Conservation (phyloP, 2,113 vertebrate species). For the Calyptomena viridis region DNA sequence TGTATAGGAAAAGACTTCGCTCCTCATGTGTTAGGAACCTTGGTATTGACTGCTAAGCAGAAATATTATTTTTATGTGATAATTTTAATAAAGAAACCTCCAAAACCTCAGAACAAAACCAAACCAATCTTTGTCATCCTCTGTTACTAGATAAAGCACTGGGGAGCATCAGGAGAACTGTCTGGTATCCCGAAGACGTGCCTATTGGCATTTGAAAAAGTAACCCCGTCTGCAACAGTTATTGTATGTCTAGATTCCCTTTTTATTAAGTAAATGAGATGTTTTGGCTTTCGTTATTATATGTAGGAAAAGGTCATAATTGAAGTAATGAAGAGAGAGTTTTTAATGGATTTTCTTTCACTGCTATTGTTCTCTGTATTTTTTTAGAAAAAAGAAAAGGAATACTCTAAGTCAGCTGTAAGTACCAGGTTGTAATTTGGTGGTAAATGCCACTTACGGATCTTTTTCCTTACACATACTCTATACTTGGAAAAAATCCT, state of each 20-base stretch:
- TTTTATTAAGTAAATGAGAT: not conserved
- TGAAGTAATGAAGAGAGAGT: not conserved
- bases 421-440: conserved; percentile 17
- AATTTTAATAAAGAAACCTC: not conserved
- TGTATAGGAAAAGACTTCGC: not conserved
- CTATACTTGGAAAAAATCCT: not conserved
- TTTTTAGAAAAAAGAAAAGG: not conserved
- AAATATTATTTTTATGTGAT: not conserved
- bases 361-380: not conserved
- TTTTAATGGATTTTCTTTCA: not conserved
- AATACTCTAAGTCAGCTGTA: not conserved
- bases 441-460: not conserved
- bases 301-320: not conserved
- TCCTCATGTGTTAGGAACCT: not conserved
- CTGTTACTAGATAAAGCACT: not conserved
- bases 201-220: not conserved
- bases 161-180: not conserved
- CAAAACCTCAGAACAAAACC: not conserved
- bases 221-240: not conserved
- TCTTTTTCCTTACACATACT: not conserved
- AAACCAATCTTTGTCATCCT: not conserved
- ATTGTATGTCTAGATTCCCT: not conserved
- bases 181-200: not conserved
- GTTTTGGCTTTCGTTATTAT: not conserved
- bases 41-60: not conserved